Base-by-base conservation (phyloP, 2,888 invertebrate species). In the Nebria salina region DNA sequence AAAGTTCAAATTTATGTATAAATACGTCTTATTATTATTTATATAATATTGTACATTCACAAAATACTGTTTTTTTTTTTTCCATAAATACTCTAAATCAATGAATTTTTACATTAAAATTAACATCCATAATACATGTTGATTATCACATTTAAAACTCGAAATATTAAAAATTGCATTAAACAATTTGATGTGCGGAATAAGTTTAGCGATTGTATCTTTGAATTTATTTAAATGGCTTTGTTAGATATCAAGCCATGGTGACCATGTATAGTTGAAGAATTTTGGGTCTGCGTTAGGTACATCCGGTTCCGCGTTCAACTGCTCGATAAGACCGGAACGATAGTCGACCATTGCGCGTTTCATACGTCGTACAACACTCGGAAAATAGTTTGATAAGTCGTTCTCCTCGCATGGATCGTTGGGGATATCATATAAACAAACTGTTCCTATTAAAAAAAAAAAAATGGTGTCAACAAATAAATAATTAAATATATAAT, bases 391-490 rank as follows among this genome's bases (percentile, higher is more conserved):
- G 74, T 88, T 86, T 86, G 92, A 91, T 72, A 93, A 86, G 85
- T 97, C 95, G 84, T 92, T 92, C 77, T 93, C 93, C 87, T 97
- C 96, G 85, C 95, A 94, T 0, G 96, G 96, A 87, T 97, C 97
- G 76, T 91, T 91, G 0, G 92, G 91, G 70, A 97, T 92, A 86
- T 97, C 94, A 88, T 93, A 97, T 13, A 94, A 90, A 85, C 94
- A 94, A n/a, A 93, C 92, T 5, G 91, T 90, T 65, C 88, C 92
- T 92, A 86, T 83, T 15, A n/a, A 70, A 34, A 25, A 70, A 70
- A 20, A 20, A 20, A 20, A 20, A 1, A 26, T 15, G 8, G 15
- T 70, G 70, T 54, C 20, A 15, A 68, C 34, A 70, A 25, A 70
- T 66, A 66, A 6, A 1, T 15, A 15, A 66, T 20, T 66, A 68